These are phyloP conservation scores for Pterostichus madidus DNA, from an alignment of 2,888 invertebrate genomes.

Conservation along the genomic window DNA sequence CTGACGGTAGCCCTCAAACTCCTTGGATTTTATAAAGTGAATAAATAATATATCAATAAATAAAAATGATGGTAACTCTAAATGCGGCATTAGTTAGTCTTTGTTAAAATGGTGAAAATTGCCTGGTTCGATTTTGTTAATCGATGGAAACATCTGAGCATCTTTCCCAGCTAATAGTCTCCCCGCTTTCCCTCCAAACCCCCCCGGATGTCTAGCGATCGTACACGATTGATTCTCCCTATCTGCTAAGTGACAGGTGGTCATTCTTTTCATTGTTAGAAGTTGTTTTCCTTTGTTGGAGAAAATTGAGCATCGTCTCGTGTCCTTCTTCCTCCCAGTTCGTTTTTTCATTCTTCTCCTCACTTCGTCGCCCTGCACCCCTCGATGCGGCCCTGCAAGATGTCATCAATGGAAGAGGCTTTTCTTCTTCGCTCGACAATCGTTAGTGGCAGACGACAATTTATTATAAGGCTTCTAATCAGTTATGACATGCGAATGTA, in stretches of 20 bases:
- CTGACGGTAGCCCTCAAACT: too few species aligned
- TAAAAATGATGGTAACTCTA: too few species aligned
- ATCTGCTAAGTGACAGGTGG: slow-evolving; percentile 67
- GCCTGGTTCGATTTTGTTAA: slow-evolving; percentile 30
- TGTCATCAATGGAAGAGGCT: slow-evolving; percentile 65
- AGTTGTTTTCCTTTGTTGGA: slow-evolving; percentile 66
- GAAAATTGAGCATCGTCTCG: slow-evolving; percentile 64
- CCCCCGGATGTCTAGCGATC: not conserved
- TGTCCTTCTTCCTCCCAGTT: slow-evolving; percentile 28
- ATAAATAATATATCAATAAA: too few species aligned
- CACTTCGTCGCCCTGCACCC: slow-evolving; percentile 13
- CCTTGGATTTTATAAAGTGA: too few species aligned
- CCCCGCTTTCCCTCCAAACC: not conserved
- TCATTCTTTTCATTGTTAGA: slow-evolving; percentile 65
- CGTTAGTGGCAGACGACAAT: slow-evolving; percentile 63
- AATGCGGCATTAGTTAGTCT: too few species aligned
- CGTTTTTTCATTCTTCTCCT: slow-evolving; percentile 41
- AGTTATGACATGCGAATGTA: slow-evolving; percentile 64
- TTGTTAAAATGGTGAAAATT: not conserved
- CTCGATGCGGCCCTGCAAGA: slow-evolving; percentile 27
- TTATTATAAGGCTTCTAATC: slow-evolving; percentile 65
- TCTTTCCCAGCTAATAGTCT: slow-evolving; percentile 27
- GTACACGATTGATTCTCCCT: slow-evolving; percentile 66
- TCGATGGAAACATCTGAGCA: slow-evolving; percentile 51
- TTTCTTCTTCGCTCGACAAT: slow-evolving; percentile 56